These are phyloP conservation scores for Erythrolamprus reginae DNA, from an alignment of 2,113 vertebrate species.

Conservation along the genomic window DNA sequence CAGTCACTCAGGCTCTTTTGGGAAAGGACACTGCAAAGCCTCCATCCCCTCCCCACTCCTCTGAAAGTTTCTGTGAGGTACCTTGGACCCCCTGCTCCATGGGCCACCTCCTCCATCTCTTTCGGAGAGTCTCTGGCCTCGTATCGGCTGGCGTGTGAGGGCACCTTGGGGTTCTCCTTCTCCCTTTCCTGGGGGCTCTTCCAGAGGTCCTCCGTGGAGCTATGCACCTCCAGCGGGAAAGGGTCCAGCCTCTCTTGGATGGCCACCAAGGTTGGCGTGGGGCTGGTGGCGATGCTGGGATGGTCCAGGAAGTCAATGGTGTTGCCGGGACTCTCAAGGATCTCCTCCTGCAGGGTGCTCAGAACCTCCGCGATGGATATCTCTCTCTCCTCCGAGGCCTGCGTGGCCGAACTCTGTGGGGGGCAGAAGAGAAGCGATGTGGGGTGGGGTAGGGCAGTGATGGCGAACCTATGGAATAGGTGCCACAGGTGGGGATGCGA, in stretches of 20 bases:
- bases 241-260: not conserved
- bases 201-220: not conserved
- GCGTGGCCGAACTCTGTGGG: not conserved
- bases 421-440: not conserved
- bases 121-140: not conserved
- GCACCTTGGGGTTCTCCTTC: not conserved
- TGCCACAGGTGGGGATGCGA: too few relatives aligned
- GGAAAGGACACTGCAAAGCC: too few relatives aligned
- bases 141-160: not conserved
- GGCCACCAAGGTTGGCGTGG: not conserved
- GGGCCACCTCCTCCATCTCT: too few relatives aligned
- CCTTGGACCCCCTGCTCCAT: not conserved
- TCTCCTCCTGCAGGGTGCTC: not conserved
- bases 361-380: not conserved
- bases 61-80: not conserved
- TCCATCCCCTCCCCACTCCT: too few relatives aligned
- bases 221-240: not conserved
- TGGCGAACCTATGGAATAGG: too few relatives aligned
- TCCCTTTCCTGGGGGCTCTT: not conserved
- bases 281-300: fast-evolving
- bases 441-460: too few relatives aligned
- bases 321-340: not conserved
- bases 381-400: not conserved
- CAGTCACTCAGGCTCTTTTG: too few relatives aligned
- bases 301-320: not conserved